Evolutionary conservation across 1,140 invertebrate species (phyloP), one percentile per base, ranked within the genome.

Genomic region (Apocrypta bakeri): DNA sequence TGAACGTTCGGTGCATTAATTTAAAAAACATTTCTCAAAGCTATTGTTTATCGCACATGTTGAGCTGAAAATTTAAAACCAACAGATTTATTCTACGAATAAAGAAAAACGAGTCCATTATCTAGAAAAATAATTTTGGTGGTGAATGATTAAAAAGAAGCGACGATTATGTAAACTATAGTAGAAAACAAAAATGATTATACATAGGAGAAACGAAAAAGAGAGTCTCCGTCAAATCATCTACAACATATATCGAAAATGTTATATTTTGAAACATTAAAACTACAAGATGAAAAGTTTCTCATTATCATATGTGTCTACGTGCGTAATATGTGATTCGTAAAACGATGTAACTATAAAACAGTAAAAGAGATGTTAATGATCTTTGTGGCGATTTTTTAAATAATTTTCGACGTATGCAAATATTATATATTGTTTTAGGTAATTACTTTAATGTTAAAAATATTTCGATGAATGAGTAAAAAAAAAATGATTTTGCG

Each of bases 301-400:
- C 6, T 76, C 42, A 56, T 72, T 76, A 81, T 71, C 74, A 82
- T 82, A 82, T 77, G 25, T 82, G 81, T 78, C 81, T 79, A 83
- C 81, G 69, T 83, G 75, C 81, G 76, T 83, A 74, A 83, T 79
- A 79, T 79, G 81, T 83, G 76, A 83, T 79, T 83, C 75, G 81
- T 82, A 64, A 78, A 82, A 78, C 25, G 25, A 82, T 82, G 74
- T 82, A 78, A 82, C 64, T 82, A 71, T 71, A 69, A 17, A 78
- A 64, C 74, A 69, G 81, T 74, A 40, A 83, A 78, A 79, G 61
- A 79, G 61, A 78, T 79, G 61, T 79, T 74, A 33, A 83, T 56
- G 37, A 66, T 79, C 61, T 66, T 48, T 66, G 56, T 74, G 63
- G 40, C 29, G 56, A 74, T 81, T 61, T 69, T 37, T 72, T n/a